Base-by-base conservation (phyloP, 2,113 vertebrate species). In the Conger conger region DNA sequence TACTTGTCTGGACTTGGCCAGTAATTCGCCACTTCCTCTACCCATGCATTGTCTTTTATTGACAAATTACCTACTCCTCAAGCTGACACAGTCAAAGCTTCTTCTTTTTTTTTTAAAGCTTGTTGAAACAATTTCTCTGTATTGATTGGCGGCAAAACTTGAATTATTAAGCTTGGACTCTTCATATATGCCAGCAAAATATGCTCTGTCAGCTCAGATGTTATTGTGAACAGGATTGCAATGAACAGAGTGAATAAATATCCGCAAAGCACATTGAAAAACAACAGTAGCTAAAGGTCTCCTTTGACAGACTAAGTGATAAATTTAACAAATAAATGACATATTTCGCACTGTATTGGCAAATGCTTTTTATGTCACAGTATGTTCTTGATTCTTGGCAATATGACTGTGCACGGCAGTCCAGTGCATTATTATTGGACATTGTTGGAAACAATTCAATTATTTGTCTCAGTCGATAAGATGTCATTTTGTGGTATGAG, bases 341-440 rank as follows among this genome's bases (percentile, higher is more conserved):
- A 73, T 73, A 73, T 73, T n/a, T 73, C 68, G 33, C 68, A 73
- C 68, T 30, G 27, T 73, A n/a, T 33, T 73, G 68, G 68, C 68
- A 73, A 73, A 73, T 73, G 7, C 68, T 27, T n/a, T 50, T 13
- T 30, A 73, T 73, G 68, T 73, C n/a, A 33, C 11, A 30, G n/a
- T 73, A 73, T 33, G 68, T 73, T n/a, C 68, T 73, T 73, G 68
- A 73, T 33, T 73, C 68, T 73, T 73, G 68, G 68, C 68, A 73
- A 73, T 73, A 73, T 73, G 60, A 68, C 20, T 68, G n/a, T 33
- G 68, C 68, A 33, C 33, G 27, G 27, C n/a, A 30, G 11, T 73
- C n/a, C 27, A 13, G 68, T 73, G 68, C n/a, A 33, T 73, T 73
- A 73, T 73, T 30, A 30, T 73, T n/a, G 11, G 27, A 73, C n/a